A percentile compares a stretch with the other conserved stretches of the same genome.
Evolutionary conservation across 2,888 invertebrate species (phyloP).

Genomic region (Theodoxus fluviatilis): DNA sequence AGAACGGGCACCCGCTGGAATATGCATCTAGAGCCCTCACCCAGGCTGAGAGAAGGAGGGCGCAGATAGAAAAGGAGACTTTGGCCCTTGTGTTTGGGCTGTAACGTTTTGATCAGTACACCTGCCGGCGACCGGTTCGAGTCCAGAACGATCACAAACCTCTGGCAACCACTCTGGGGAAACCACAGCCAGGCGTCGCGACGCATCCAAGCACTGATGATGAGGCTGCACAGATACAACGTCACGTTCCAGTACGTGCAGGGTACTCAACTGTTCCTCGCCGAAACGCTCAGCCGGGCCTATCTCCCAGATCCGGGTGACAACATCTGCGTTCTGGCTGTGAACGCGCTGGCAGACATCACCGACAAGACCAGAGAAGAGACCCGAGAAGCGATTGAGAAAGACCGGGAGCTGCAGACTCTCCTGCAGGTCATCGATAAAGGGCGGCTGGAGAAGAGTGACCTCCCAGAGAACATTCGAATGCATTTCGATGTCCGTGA

Average conservation of each 20-base stretch:
- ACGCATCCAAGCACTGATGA: constrained; percentile 21
- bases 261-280: constrained; percentile 13
- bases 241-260: constrained; percentile 12
- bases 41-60: constrained; percentile 24
- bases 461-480: background rate
- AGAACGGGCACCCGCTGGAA: constrained; percentile 27
- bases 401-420: background rate
- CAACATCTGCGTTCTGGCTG: background rate
- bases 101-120: constrained; percentile 39
- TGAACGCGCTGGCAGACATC: constrained; percentile 1
- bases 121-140: constrained; percentile 32
- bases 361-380: constrained; percentile 2
- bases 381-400: constrained; percentile 3
- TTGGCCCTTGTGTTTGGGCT: constrained; percentile 31
- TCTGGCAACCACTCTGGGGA: constrained; percentile 13
- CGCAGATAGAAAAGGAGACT: constrained; percentile 23
- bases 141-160: constrained; percentile 23
- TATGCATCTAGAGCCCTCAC: constrained; percentile 29
- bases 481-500: constrained; percentile 27
- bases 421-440: constrained; percentile 4
- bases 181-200: constrained; percentile 13
- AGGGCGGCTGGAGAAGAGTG: constrained; percentile 26
- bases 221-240: constrained; percentile 23
- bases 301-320: background rate
- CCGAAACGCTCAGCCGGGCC: constrained; percentile 25